Conservation (phyloP, 2,888 invertebrate species). For the Ennomos quercinarius region DNA sequence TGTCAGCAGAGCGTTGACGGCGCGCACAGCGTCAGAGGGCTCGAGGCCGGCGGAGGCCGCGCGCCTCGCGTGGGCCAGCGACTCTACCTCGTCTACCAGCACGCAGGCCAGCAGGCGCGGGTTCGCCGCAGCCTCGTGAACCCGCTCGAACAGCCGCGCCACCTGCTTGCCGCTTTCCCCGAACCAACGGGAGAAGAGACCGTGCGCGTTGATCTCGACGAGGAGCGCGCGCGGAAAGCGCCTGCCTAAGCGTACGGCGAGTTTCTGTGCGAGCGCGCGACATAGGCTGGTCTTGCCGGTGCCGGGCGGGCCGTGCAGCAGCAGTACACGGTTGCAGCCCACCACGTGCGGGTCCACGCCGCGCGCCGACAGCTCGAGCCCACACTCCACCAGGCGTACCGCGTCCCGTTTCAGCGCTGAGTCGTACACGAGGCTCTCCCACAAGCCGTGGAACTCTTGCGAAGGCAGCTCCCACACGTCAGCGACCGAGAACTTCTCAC, state of each 20-base stretch:
- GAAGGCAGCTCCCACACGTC: constrained; percentile 95
- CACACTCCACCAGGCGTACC: constrained; percentile 93
- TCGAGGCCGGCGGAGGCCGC: constrained; percentile 90
- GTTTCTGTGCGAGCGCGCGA: constrained; percentile 96
- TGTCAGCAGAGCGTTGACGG: constrained; percentile 97
- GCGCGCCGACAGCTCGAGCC: constrained; percentile 93
- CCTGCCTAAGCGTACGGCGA: constrained; percentile 88
- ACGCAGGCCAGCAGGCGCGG: constrained; percentile 92
- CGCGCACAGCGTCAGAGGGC: constrained; percentile 97
- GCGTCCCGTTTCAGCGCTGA: constrained; percentile 70
- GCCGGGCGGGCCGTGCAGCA: constrained; percentile 95
- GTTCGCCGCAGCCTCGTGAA: constrained; percentile 92
- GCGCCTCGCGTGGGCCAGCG: constrained; percentile 94
- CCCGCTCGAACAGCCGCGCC: constrained; percentile 95
- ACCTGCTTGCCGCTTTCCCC: constrained; percentile 99
- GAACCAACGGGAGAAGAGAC: constrained; percentile 99
- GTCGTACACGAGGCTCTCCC: constrained; percentile 92
- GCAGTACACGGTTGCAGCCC: constrained; percentile 95
- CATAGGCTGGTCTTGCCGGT: constrained; percentile 99
- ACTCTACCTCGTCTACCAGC: constrained; percentile 97
- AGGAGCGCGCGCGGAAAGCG: constrained; percentile 75
- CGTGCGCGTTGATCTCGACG: constrained; percentile 99
- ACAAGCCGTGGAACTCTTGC: constrained; percentile 91
- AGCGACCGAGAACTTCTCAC: constrained; percentile 84
- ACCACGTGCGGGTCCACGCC: constrained; percentile 93